A percentile compares a stretch with the other conserved stretches of the same genome.
Conservation (phyloP, 2,888 invertebrate species). For the Tipula unca region DNA sequence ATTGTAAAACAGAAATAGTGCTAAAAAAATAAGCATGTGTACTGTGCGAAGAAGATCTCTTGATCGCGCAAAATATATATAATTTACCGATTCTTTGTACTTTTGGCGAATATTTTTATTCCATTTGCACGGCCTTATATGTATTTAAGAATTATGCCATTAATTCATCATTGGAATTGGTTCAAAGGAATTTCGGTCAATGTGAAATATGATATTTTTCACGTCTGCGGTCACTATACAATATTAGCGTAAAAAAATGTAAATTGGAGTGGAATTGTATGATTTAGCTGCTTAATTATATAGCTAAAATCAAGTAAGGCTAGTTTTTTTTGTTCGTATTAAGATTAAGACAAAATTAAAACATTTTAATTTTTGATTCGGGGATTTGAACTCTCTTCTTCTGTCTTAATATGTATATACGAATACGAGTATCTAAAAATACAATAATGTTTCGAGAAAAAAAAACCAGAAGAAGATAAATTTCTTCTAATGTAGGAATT, state of each 20-base stretch:
- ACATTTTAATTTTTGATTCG: neutral
- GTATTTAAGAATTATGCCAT: neutral
- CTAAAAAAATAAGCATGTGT: neutral
- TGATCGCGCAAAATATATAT: neutral
- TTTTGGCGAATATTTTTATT: neutral
- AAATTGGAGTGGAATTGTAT: neutral
- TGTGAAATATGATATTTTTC: neutral
- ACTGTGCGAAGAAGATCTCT: neutral
- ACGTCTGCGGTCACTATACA: neutral
- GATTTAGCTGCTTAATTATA: neutral
- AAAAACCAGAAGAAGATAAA: conserved; percentile 9
- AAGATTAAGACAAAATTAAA: neutral
- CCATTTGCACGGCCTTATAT: neutral
- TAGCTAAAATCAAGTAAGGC: neutral
- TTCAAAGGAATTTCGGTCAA: neutral
- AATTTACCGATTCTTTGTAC: neutral
- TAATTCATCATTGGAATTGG: neutral
- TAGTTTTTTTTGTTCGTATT: neutral
- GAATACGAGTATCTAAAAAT: neutral
- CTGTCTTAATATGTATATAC: neutral
- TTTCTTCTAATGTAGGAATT: neutral
- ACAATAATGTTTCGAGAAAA: neutral
- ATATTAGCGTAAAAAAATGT: neutral
- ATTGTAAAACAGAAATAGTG: neutral
- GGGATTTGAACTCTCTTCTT: neutral